A percentile compares a stretch with the other conserved stretches of the same genome.
Conservation (phyloP, 2,113 vertebrate genomes). For the Notarius lentiginosus region DNA sequence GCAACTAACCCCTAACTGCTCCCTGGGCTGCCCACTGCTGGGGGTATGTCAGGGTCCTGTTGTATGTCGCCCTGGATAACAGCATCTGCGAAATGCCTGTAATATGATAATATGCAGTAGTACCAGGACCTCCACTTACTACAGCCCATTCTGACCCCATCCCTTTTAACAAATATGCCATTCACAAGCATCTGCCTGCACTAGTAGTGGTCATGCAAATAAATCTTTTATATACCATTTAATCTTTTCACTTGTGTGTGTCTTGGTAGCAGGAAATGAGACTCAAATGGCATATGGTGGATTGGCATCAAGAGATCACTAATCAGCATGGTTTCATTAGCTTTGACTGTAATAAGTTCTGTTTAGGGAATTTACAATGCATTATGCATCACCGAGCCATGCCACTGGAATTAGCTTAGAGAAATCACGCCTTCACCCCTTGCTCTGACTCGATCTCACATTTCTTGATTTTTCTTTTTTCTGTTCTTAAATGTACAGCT, state of each 20-base stretch:
- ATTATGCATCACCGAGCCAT: constrained; percentile 31
- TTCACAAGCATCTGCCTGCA: not conserved
- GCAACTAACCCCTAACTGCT: no score
- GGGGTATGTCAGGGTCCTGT: no score
- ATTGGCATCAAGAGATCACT: constrained; percentile 37
- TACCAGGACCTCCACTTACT: not conserved
- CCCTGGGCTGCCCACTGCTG: no score
- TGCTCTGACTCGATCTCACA: not conserved
- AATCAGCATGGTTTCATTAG: constrained; percentile 52
- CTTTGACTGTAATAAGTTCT: constrained; percentile 39
- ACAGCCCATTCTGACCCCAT: not conserved
- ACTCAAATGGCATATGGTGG: constrained; percentile 49
- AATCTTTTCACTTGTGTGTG: not conserved
- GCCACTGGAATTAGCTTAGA: constrained; percentile 10
- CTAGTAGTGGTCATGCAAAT: not conserved
- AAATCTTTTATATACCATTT: not conserved
- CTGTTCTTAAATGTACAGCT: constrained; percentile 2
- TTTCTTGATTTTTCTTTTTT: not conserved
- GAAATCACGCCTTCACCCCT: constrained; percentile 23
- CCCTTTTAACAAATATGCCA: not conserved
- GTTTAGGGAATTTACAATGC: constrained; percentile 43
- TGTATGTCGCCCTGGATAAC: no score
- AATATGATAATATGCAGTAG: not conserved
- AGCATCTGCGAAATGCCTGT: no score
- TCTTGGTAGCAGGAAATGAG: constrained; percentile 20